Conservation (phyloP, 2,113 vertebrate genomes). For the Gopherus evgoodei region DNA sequence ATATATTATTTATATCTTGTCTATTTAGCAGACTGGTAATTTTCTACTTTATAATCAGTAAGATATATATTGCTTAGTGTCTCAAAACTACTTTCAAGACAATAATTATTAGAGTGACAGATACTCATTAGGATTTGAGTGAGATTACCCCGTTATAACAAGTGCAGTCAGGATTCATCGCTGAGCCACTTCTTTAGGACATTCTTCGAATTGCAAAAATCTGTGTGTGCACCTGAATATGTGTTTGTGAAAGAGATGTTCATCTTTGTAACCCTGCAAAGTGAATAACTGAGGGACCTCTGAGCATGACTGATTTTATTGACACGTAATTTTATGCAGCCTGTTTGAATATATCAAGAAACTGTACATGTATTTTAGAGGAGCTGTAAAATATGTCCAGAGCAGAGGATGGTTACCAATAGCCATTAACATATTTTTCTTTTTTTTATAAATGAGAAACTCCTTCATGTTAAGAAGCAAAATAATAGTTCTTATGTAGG, state of each 20-base stretch:
- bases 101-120: not conserved
- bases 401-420: not conserved
- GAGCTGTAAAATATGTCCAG: not conserved
- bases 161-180: not conserved
- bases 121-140: not conserved
- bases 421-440: not conserved
- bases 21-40: not conserved
- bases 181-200: not conserved
- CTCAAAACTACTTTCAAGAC: not conserved
- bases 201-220: not conserved
- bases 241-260: not conserved
- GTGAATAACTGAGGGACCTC: not conserved
- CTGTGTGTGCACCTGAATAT: not conserved
- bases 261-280: not conserved
- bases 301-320: not conserved
- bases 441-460: not conserved
- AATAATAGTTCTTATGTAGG: not conserved
- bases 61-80: not conserved
- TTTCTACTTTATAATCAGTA: not conserved
- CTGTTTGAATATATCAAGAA: not conserved
- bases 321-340: not conserved
- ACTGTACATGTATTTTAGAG: fast-evolving
- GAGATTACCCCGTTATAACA: not conserved
- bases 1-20: not conserved
- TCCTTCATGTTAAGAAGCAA: not conserved